Percentiles rank a stretch among this genome's conserved stretches.
Evolutionary conservation across 2,113 vertebrate species (phyloP).

Genomic region (Regulus satrapa): DNA sequence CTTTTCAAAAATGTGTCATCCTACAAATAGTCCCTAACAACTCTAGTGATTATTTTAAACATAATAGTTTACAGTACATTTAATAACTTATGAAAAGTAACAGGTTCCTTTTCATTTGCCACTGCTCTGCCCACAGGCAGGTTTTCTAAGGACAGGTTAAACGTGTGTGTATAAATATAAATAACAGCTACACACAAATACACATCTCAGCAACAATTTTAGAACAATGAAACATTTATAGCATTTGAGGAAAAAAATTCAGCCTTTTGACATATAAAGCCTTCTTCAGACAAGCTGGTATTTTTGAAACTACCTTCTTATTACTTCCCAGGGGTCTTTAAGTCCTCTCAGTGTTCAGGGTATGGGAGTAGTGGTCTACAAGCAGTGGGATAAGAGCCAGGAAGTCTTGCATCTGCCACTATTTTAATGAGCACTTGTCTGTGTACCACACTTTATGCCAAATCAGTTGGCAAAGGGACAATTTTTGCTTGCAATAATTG

Average conservation of each 20-base stretch:
- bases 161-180: neutral
- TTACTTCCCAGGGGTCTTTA: neutral
- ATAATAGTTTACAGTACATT: neutral
- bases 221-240: neutral
- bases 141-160: neutral
- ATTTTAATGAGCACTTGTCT: neutral
- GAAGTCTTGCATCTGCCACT: neutral
- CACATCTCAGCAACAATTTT: neutral
- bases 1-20: neutral
- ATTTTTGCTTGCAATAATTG: neutral
- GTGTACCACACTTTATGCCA: neutral
- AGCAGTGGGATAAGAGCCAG: neutral
- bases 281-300: neutral
- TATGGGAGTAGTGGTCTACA: neutral
- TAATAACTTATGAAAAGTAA: neutral
- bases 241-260: neutral
- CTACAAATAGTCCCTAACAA: neutral
- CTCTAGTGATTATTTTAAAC: neutral
- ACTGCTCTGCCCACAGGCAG: neutral
- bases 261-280: neutral
- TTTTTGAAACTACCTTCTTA: neutral
- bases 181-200: neutral
- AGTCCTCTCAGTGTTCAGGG: neutral
- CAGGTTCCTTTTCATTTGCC: neutral
- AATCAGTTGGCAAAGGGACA: neutral